Percentiles rank a stretch among this genome's conserved stretches.
These are phyloP conservation scores for Percopsis transmontana DNA, from an alignment of 2,113 vertebrate species.

Conservation along the genomic window DNA sequence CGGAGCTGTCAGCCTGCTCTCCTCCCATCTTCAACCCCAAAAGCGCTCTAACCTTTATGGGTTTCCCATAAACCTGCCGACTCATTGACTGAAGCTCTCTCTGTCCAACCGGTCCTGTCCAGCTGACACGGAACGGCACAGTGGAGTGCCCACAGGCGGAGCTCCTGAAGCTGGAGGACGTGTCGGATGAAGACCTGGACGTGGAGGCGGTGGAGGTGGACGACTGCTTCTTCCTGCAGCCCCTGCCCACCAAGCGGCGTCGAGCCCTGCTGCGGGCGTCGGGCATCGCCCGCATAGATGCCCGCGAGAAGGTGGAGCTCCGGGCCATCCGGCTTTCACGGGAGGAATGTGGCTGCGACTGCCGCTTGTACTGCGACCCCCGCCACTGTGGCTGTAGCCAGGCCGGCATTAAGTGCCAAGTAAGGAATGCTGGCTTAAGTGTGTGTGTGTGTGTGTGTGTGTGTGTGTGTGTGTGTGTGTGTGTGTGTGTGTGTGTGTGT, in stretches of 20 bases:
- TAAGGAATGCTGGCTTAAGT: slow-evolving; percentile 34
- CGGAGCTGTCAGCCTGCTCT: too few relatives aligned
- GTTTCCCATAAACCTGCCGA: not conserved
- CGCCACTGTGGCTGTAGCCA: slow-evolving; percentile 95
- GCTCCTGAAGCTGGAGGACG: slow-evolving; percentile 90
- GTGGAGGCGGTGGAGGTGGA: slow-evolving; percentile 94
- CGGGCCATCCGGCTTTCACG: slow-evolving; percentile 91
- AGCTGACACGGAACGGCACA: slow-evolving; percentile 94
- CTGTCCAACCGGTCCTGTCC: slow-evolving; percentile 22
- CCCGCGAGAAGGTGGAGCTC: slow-evolving; percentile 92
- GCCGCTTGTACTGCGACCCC: slow-evolving; percentile 95
- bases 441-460: not conserved
- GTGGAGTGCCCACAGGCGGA: slow-evolving; percentile 92
- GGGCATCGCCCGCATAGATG: slow-evolving; percentile 92
- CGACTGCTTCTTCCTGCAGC: slow-evolving; percentile 97
- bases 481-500: not conserved
- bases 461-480: slow-evolving; percentile 14
- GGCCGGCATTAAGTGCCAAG: slow-evolving; percentile 97
- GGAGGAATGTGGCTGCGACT: slow-evolving; percentile 96
- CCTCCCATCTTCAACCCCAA: too few relatives aligned
- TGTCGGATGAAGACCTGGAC: slow-evolving; percentile 94
- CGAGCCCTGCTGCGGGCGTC: slow-evolving; percentile 91
- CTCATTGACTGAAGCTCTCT: slow-evolving; percentile 14
- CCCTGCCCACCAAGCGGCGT: slow-evolving; percentile 92
- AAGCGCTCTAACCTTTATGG: too few relatives aligned